Evolutionary conservation across 2,797 vertebrate genomes (phyloP), one percentile per base, ranked within the genome.

Genomic region (Gastrophryne carolinensis): DNA sequence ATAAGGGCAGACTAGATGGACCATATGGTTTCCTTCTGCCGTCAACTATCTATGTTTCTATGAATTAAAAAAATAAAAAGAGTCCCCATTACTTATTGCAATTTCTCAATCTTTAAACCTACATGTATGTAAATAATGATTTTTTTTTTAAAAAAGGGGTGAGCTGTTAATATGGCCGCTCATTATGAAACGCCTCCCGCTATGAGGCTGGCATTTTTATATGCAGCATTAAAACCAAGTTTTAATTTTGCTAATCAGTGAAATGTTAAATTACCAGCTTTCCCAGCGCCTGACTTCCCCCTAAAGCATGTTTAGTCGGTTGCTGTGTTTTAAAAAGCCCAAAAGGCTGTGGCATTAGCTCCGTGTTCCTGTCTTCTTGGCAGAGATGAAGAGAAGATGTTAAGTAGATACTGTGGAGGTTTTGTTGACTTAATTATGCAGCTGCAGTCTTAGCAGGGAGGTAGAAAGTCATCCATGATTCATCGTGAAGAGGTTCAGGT

Each of bases 191-290:
- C n/a, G n/a, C n/a, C n/a, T n/a, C n/a, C 29, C 58, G 9, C 44
- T n/a, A 8, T 12, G 4, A 2, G 4, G 7, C 47, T 29, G 8
- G 41, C 19, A 49, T 32, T 58, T n/a, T 21, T 23, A 35, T 26
- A 15, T 12, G 2, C n/a, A 15, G 29, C 30, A 13, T 44, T 44
- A n/a, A 34, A 27, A 35, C 23, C 35, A 6, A 80, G 74, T 81
- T 80, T 79, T 81, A 80, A 66, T 76, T 79, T 82, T 30, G 7
- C 52, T 81, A 87, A 84, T 84, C 83, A 86, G 84, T 84, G 83
- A 83, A 84, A 85, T 86, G 83, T 86, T 84, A 87, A 87, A 87
- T 87, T 83, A 81, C 81, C 76, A 80, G 80, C 69, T 85, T 86
- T 73, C 62, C 23, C 78, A 82, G 81, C 81, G 84, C 49, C 52